These are phyloP conservation scores for Polyodon spathula DNA, from an alignment of 2,113 vertebrate species.

Conservation along the genomic window DNA sequence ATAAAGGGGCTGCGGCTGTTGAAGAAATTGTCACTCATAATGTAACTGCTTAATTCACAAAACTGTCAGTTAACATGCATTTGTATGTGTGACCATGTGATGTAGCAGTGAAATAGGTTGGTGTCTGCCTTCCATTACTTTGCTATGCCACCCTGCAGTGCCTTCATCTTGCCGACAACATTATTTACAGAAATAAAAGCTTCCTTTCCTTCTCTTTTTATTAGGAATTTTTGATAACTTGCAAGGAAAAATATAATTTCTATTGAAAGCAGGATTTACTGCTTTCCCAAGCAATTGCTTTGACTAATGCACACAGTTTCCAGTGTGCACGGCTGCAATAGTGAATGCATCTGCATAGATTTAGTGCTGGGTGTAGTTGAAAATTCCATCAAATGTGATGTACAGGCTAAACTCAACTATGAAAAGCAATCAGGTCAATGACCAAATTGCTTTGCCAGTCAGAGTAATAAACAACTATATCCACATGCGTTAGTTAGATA, in stretches of 20 bases:
- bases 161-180: neutral
- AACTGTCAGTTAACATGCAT: neutral
- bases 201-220: neutral
- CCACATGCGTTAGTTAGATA: too few relatives aligned
- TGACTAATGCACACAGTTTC: neutral
- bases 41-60: neutral
- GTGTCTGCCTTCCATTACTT: too few relatives aligned
- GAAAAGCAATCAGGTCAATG: neutral
- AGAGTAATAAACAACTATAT: neutral
- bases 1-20: neutral
- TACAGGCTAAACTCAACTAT: neutral
- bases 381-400: neutral
- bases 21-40: too few relatives aligned
- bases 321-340: neutral
- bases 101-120: too few relatives aligned
- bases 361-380: neutral
- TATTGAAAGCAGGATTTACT: neutral
- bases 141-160: neutral
- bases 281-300: neutral
- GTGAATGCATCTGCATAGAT: neutral
- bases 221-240: neutral
- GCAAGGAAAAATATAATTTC: too few relatives aligned
- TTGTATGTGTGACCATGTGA: too few relatives aligned
- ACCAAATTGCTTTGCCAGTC: neutral
- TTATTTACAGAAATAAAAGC: neutral